phyloP scores from a whole-genome alignment of 2,797 vertebrate genomes.

The Agapornis canus region DNA sequence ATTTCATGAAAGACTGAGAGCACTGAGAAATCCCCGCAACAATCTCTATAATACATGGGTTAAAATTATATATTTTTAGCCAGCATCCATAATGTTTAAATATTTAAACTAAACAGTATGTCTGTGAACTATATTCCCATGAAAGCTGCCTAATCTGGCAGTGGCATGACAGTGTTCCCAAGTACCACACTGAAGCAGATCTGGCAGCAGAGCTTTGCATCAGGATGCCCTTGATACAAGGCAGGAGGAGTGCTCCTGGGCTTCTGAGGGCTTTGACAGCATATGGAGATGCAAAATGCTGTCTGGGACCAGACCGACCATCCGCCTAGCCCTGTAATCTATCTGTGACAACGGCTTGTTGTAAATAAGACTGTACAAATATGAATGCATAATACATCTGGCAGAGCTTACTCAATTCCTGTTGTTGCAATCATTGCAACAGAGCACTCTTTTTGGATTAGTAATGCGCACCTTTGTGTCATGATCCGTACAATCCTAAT shows the following conservation, averaged over 20 bases:
- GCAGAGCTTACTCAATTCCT: not conserved
- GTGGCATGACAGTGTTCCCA: not conserved
- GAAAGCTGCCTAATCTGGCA: not conserved
- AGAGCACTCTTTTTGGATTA: not conserved
- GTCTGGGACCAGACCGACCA: not conserved
- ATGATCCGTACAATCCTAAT: not conserved
- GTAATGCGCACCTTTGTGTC: not conserved
- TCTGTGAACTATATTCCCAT: not conserved
- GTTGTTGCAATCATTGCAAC: not conserved
- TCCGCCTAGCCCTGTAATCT: not conserved
- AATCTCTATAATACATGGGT: not conserved
- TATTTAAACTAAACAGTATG: not conserved
- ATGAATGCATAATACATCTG: not conserved
- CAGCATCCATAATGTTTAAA: not conserved
- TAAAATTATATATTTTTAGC: not conserved
- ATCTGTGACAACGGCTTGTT: not conserved
- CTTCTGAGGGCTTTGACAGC: not conserved
- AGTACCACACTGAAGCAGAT: not conserved
- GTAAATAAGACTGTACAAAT: not conserved
- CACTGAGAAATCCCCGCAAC: not conserved
- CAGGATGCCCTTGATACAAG: not conserved
- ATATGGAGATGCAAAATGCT: not conserved
- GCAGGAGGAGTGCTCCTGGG: not conserved
- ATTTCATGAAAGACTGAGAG: not conserved
- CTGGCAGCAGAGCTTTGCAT: not conserved